These are phyloP conservation scores for Todiramphus saurophagus DNA, from an alignment of 2,113 vertebrate genomes.

Conservation along the genomic window DNA sequence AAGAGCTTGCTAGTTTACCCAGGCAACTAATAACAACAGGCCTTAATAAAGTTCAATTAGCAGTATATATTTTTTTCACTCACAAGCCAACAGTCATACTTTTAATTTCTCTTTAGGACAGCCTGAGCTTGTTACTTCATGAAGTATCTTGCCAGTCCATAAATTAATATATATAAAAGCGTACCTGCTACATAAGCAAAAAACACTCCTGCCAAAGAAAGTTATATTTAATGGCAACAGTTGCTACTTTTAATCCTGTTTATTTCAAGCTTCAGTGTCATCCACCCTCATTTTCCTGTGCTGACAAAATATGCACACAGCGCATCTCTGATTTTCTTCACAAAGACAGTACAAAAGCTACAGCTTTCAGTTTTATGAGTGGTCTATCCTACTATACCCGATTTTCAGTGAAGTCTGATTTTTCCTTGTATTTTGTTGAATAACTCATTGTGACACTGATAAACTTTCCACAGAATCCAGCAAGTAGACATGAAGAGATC, in stretches of 20 bases:
- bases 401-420: not conserved
- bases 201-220: not conserved
- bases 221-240: slow-evolving; percentile 30
- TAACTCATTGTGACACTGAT: not conserved
- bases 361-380: not conserved
- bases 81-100: not conserved
- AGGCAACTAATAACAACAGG: not conserved
- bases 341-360: not conserved
- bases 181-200: slow-evolving; percentile 25
- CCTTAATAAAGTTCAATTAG: not conserved
- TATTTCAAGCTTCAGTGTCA: slow-evolving; percentile 27
- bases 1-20: not conserved
- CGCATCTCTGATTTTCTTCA: not conserved
- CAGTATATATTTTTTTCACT: not conserved
- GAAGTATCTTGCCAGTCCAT: not conserved
- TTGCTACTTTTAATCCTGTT: slow-evolving; percentile 39
- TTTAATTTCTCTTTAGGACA: not conserved
- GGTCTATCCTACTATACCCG: not conserved
- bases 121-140: not conserved
- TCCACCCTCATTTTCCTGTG: not conserved
- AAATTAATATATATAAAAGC: slow-evolving; percentile 16
- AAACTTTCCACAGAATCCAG: not conserved
- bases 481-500: not conserved
- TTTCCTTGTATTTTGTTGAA: not conserved
- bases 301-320: not conserved